Evolutionary conservation across 2,113 vertebrate genomes (phyloP).

Genomic region (Todiramphus saurophagus): DNA sequence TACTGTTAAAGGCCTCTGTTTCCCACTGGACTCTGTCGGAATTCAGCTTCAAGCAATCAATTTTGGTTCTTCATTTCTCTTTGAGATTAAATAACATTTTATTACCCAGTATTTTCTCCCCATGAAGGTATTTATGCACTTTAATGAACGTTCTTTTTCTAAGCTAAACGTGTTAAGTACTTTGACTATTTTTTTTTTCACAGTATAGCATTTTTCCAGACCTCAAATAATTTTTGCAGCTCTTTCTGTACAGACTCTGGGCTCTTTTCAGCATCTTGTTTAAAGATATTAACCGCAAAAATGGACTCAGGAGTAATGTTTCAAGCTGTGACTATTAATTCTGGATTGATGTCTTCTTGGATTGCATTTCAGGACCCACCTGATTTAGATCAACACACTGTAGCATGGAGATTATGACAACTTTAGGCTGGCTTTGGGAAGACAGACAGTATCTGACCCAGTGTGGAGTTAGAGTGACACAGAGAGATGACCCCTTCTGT

Average conservation of each 20-base stretch:
- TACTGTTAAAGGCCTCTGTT: neutral
- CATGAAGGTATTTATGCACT: neutral
- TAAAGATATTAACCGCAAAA: neutral
- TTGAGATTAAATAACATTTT: neutral
- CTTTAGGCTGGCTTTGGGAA: neutral
- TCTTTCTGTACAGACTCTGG: neutral
- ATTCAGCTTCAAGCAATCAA: neutral
- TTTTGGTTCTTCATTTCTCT: neutral
- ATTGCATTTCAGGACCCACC: neutral
- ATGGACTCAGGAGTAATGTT: neutral
- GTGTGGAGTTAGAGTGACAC: neutral
- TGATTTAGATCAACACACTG: neutral
- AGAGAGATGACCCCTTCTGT: neutral
- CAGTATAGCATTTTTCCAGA: neutral
- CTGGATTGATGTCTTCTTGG: neutral
- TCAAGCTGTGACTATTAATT: neutral
- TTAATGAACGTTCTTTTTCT: neutral
- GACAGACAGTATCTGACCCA: neutral
- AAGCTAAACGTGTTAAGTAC: neutral
- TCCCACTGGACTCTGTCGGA: neutral
- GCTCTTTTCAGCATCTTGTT: neutral
- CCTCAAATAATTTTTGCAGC: neutral
- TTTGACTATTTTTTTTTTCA: neutral
- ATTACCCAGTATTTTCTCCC: neutral
- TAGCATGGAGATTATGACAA: neutral